phyloP scores from a whole-genome alignment of 2,888 invertebrate genomes.

The Gryllus longicercus region DNA sequence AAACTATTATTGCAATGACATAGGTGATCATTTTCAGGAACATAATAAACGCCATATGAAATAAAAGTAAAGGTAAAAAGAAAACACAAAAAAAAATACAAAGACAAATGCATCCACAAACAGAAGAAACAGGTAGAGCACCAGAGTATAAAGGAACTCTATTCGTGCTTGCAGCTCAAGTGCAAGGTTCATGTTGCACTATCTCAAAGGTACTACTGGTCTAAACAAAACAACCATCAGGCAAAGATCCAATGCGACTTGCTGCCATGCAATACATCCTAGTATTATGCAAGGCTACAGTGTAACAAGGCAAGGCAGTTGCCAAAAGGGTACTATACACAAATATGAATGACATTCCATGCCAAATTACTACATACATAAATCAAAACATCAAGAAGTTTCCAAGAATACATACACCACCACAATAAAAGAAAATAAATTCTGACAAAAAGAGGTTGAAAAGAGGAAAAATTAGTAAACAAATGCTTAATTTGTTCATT shows the following conservation, averaged over 20 bases:
- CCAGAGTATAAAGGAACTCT: background rate
- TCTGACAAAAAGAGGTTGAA: no score
- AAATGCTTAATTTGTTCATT: no score
- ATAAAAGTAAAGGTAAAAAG: background rate
- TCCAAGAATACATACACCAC: background rate
- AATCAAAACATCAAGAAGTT: background rate
- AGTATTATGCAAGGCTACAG: background rate
- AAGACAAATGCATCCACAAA: background rate
- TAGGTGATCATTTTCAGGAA: background rate
- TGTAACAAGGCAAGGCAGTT: background rate
- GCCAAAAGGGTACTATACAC: background rate
- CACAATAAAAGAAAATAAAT: background rate
- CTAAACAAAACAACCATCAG: background rate
- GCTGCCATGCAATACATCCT: background rate
- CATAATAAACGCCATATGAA: background rate
- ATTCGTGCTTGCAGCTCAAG: background rate
- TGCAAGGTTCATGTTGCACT: background rate
- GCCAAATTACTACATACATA: no score
- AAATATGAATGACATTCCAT: no score
- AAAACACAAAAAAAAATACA: background rate
- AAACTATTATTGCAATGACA: background rate
- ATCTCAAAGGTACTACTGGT: background rate
- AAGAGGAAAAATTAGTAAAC: no score
- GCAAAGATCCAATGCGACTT: background rate
- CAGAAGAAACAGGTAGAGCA: background rate